Base-by-base conservation (phyloP, 2,113 vertebrate species). In the Perognathus longimembris region DNA sequence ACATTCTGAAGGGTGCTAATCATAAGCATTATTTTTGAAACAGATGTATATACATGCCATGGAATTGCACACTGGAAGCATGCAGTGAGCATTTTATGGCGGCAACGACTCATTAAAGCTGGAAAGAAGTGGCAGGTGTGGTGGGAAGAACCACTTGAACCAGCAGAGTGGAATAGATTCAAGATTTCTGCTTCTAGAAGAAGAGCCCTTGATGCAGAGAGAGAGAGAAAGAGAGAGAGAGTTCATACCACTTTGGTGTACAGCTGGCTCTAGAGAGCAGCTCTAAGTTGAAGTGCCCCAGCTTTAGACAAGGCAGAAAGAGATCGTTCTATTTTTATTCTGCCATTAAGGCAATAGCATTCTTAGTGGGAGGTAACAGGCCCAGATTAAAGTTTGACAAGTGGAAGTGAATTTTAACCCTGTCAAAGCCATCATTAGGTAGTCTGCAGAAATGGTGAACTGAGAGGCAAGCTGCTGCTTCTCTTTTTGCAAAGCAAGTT, bases 311-410 rank as follows among this genome's bases (percentile, higher is more conserved):
- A 83, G 34, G 40, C 50, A 82, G n/a, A 66, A 88, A 36, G 77
- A 75, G 66, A 88, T 4, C 59, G n/a, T 26, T 93, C 89, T 90
- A 59, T 93, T 96, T 96, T 96, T 88, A 94, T 82, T n/a, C 50
- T 77, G 67, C 81, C 63, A 75, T 73, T 85, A 77, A 82, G 36
- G 75, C 90, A 91, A 95, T 32, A n/a, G 30, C 82, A 92, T 71
- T 88, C 89, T 78, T 93, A 85, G 42, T 1, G 66, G 83, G 28
- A 76, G 88, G 38, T 11, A 86, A 85, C 5, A 85, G 86, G 85
- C 42, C 18, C 24, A 36, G 69, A 91, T 91, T 77, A 74, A 89
- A 88, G 84, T 63, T 94, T 74, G 88, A 66, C 81, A 42, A 14
- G 42, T 66, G 69, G 82, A 90, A 71, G 38, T 1, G 7, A 69